phyloP scores from a whole-genome alignment of 1,140 invertebrate species.

The Neodiprion virginianus region DNA sequence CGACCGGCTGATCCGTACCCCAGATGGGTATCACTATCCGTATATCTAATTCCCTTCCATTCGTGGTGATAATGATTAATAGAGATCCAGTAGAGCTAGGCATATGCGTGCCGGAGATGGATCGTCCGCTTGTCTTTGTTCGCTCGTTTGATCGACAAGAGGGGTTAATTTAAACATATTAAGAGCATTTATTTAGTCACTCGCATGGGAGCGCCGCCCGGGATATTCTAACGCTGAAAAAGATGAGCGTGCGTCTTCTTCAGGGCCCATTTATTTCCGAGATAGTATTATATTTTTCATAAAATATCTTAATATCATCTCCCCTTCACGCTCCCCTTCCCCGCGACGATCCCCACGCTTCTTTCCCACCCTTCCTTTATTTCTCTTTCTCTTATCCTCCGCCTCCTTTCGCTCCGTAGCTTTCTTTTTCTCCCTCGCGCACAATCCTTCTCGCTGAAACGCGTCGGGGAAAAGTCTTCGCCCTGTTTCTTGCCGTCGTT shows the following conservation, averaged over 20 bases:
- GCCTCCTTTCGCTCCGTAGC: slow-evolving; percentile 24
- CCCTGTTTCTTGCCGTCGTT: not conserved
- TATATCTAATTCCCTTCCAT: not conserved
- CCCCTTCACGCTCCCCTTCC: slow-evolving; percentile 1
- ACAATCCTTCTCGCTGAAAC: slow-evolving; percentile 4
- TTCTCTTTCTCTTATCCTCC: slow-evolving; percentile 4
- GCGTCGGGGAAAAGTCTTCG: slow-evolving; percentile 4
- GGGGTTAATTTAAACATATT: slow-evolving; percentile 2
- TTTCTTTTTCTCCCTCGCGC: slow-evolving; percentile 6
- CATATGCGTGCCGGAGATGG: not conserved
- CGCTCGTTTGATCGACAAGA: slow-evolving; percentile 2
- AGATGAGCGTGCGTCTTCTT: not conserved
- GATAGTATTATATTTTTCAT: slow-evolving; percentile 18
- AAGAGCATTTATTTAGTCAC: slow-evolving; percentile 6
- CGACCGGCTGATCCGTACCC: not conserved
- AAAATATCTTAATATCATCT: slow-evolving; percentile 18
- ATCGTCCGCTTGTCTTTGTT: slow-evolving; percentile 1
- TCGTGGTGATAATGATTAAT: slow-evolving; percentile 7
- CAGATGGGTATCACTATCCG: not conserved
- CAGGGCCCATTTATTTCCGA: slow-evolving; percentile 12
- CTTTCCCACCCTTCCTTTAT: slow-evolving; percentile 15
- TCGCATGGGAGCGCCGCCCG: not conserved
- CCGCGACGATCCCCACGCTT: slow-evolving; percentile 23
- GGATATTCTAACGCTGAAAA: not conserved
- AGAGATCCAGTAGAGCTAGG: not conserved